Conservation (phyloP, 2,888 invertebrate species). For the Eupithecia dodoneata region DNA sequence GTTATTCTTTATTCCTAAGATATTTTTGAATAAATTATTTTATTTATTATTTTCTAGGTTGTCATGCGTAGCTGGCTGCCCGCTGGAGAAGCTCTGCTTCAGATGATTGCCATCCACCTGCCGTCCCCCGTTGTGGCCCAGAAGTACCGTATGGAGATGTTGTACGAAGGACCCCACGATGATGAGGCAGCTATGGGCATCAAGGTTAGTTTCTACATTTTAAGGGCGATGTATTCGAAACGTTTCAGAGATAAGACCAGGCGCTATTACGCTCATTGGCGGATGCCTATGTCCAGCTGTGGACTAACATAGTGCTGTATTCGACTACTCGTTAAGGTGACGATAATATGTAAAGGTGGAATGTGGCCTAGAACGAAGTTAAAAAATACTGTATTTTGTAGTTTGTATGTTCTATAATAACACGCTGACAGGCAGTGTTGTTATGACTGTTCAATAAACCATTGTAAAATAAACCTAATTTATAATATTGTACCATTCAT, state of each 20-base stretch:
- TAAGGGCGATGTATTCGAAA: background rate
- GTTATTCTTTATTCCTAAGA: too few relatives aligned
- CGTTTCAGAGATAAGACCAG: too few relatives aligned
- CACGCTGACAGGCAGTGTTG: background rate
- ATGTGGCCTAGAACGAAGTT: too few relatives aligned
- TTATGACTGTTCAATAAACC: background rate
- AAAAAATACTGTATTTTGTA: background rate
- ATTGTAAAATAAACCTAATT: too few relatives aligned
- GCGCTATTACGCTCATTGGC: too few relatives aligned
- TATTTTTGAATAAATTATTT: too few relatives aligned
- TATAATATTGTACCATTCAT: too few relatives aligned
- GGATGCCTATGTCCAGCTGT: too few relatives aligned
- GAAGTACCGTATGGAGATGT: constrained; percentile 99
- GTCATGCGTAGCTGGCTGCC: constrained; percentile 99
- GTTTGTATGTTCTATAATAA: background rate
- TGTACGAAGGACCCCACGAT: constrained; percentile 99
- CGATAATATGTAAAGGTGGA: too few relatives aligned
- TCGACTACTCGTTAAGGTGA: background rate
- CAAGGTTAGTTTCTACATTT: constrained; percentile 79
- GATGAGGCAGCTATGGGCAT: constrained; percentile 97
- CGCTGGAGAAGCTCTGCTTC: constrained; percentile 99
- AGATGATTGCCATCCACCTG: constrained; percentile 99
- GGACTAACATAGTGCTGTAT: background rate
- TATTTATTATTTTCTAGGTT: constrained; percentile 77
- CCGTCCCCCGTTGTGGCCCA: constrained; percentile 99